Evolutionary conservation across 1,140 invertebrate genomes (phyloP).

Genomic region (Galleria mellonella): DNA sequence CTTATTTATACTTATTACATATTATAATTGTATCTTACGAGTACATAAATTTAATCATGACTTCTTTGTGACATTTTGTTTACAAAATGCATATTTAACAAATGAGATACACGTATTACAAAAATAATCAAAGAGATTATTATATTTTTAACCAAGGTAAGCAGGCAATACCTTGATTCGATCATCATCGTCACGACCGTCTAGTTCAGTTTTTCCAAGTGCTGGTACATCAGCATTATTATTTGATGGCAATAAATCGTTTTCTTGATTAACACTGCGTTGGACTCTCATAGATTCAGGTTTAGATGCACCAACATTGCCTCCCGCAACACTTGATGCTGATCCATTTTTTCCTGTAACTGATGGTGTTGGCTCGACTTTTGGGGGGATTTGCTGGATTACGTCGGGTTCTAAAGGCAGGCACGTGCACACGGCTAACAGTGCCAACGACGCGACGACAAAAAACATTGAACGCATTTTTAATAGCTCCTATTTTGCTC

Average conservation of each 20-base stretch:
- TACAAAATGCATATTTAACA: too few relatives aligned
- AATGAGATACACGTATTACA: too few relatives aligned
- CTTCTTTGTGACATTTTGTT: too few relatives aligned
- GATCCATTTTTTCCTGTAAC: constrained; percentile 54
- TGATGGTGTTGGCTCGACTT: constrained; percentile 54
- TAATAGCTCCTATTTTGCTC: constrained; percentile 55
- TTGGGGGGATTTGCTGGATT: constrained; percentile 59
- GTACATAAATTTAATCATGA: too few relatives aligned
- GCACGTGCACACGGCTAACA: constrained; percentile 52
- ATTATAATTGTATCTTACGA: too few relatives aligned
- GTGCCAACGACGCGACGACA: constrained; percentile 52
- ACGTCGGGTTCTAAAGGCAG: constrained; percentile 41
- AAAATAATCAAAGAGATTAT: too few relatives aligned
- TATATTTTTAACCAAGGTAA: constrained; percentile 50
- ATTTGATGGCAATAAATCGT: constrained; percentile 47
- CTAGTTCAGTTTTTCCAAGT: constrained; percentile 41
- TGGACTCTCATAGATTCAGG: constrained; percentile 22
- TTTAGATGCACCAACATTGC: constrained; percentile 44
- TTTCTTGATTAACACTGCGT: constrained; percentile 47
- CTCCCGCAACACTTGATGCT: constrained; percentile 56
- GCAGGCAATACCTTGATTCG: constrained; percentile 57
- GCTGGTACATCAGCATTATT: constrained; percentile 42
- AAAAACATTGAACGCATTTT: constrained; percentile 58
- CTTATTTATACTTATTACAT: too few relatives aligned
- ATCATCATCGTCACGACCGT: constrained; percentile 45